Evolutionary conservation across 2,113 vertebrate species (phyloP).

Genomic region (Uria lomvia): DNA sequence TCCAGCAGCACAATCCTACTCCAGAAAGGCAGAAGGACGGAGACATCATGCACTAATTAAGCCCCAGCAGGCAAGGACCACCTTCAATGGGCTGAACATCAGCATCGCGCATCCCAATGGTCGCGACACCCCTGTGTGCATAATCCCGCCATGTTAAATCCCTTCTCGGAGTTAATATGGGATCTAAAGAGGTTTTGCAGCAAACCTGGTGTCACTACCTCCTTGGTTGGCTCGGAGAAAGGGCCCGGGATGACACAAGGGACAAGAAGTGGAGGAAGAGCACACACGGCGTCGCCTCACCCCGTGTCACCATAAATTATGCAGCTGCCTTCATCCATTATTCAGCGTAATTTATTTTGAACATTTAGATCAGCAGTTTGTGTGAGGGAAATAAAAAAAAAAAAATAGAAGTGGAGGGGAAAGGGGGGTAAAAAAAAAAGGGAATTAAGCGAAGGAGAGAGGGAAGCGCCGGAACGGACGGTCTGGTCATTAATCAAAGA

Average conservation of each 20-base stretch:
- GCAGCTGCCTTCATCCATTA: conserved; percentile 74
- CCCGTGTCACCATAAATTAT: conserved; percentile 69
- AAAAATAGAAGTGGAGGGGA: neutral
- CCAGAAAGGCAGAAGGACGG: neutral
- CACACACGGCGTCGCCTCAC: neutral
- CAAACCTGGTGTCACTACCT: neutral
- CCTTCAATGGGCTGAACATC: neutral
- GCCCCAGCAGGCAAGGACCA: neutral
- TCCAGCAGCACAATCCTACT: neutral
- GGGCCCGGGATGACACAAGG: neutral
- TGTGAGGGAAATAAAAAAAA: neutral
- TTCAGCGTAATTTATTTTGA: conserved; percentile 76
- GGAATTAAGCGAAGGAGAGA: conserved; percentile 42
- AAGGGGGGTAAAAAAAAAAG: neutral
- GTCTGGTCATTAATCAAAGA: conserved; percentile 36
- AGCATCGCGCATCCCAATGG: neutral
- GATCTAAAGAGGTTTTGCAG: neutral
- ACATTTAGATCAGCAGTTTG: conserved; percentile 74
- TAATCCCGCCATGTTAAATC: neutral
- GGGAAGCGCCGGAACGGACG: neutral
- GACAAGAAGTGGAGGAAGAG: neutral
- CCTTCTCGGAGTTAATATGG: neutral
- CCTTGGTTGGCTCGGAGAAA: neutral
- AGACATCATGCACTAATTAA: neutral
- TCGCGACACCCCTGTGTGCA: neutral